Evolutionary conservation across 2,113 vertebrate species (phyloP).

Genomic region (Psettodes erumei): DNA sequence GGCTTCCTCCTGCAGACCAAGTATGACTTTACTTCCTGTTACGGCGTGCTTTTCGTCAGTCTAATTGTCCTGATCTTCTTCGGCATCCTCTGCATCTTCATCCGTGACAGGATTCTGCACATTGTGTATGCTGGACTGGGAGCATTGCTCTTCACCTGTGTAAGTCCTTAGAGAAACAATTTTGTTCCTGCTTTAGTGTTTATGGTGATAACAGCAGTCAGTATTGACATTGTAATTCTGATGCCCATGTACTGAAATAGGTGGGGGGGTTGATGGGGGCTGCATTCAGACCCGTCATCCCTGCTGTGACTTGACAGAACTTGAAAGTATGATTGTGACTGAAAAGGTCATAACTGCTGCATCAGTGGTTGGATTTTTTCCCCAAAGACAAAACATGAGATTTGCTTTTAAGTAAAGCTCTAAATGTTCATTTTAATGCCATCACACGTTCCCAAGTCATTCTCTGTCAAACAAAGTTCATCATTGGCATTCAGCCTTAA

Average conservation of each 20-base stretch:
- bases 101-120: constrained; percentile 90
- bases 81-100: constrained; percentile 92
- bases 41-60: constrained; percentile 91
- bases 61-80: constrained; percentile 91
- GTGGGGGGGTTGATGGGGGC: background rate
- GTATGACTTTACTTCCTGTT: constrained; percentile 95
- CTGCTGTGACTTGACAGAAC: background rate
- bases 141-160: constrained; percentile 94
- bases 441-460: background rate
- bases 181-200: background rate
- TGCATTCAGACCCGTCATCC: background rate
- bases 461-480: background rate
- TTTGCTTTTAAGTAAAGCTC: no score
- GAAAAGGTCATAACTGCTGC: background rate
- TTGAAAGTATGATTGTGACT: background rate
- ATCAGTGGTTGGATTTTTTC: background rate
- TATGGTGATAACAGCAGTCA: background rate
- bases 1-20: constrained; percentile 85
- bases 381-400: no score
- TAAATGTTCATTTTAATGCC: background rate
- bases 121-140: constrained; percentile 92
- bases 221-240: background rate
- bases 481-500: no score
- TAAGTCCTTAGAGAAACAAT: constrained; percentile 77
- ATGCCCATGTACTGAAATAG: background rate